Evolutionary conservation across 1,140 invertebrate species (phyloP).

Genomic region (Mycetomoellerius zeteki): DNA sequence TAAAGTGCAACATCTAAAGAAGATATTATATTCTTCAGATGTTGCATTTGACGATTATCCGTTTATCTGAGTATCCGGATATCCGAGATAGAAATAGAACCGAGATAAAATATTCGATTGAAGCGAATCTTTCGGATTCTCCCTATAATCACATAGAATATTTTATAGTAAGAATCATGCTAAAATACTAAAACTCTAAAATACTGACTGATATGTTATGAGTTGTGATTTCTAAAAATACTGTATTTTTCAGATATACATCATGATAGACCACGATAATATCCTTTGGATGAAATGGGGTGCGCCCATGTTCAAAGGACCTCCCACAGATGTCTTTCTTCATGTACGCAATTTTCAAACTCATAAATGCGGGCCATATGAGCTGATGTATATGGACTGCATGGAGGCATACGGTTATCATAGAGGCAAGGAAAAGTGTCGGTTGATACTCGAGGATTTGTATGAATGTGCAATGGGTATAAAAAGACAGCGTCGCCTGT

Average conservation of each 20-base stretch:
- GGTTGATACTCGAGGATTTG: conserved; percentile 20
- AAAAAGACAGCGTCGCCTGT: background rate
- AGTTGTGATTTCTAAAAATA: background rate
- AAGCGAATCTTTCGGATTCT: too few species aligned
- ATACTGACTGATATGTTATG: background rate
- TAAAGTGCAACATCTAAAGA: too few species aligned
- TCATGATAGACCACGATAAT: background rate
- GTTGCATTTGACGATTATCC: too few species aligned
- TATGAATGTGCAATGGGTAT: background rate
- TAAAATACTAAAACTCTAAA: background rate
- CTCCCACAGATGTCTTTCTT: background rate
- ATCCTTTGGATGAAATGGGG: background rate
- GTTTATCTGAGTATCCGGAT: too few species aligned
- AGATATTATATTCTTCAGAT: too few species aligned
- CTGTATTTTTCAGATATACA: conserved; percentile 16
- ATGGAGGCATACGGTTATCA: conserved; percentile 40
- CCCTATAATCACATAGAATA: background rate
- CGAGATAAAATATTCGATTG: too few species aligned
- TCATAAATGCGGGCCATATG: background rate
- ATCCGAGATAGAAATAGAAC: too few species aligned
- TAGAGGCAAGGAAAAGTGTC: conserved; percentile 8
- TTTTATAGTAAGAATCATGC: background rate
- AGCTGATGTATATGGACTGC: conserved; percentile 1
- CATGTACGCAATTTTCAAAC: background rate
- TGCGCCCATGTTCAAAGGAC: background rate